Base-by-base conservation (phyloP, 2,113 vertebrate genomes). In the Alaudala cheleensis region DNA sequence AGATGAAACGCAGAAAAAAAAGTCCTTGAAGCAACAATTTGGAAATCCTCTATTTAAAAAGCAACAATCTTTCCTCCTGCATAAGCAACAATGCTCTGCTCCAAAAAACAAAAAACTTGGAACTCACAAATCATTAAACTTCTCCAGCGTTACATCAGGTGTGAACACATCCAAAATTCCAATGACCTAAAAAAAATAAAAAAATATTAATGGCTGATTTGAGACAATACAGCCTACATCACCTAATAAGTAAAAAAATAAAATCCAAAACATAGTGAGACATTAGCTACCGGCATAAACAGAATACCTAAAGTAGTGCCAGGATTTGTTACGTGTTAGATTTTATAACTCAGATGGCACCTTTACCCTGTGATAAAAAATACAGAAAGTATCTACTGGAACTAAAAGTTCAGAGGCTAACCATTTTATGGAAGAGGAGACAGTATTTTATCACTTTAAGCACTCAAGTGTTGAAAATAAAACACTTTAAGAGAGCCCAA, bases 91-190 rank as follows among this genome's bases (percentile, higher is more conserved):
- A 31, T 29, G 20, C 22, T 31, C 54, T 53, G 31, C 54, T 88
- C 15, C 28, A 39, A 87, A 72, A 86, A 34, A 60, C 33, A 74
- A 89, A 89, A 10, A 74, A 44, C 29, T 47, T 33, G 4, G 29
- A 88, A 98, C 99, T 99, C 96, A 99, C 99, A 99, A 99, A 86
- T 99, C 99, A n/a, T 98, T 98, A 94, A 99, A 99, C 87, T 98
- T 98, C 86, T 99, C 99, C 97, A 99, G 84, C 7, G 98, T 98
- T 83, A 98, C 88, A 76, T 99, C 99, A 31, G 99, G 98, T 4
- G 99, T 99, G 90, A 99, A 99, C 31, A 99, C 99, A 71, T 99
- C 98, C 74, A 99, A 82, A 28, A 99, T 98, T 76, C 99, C 99
- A 60, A 99, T 99, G 78, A 99, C 99, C 99, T 99, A 95, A 34